A percentile compares a stretch with the other conserved stretches of the same genome.
Conservation (phyloP, 2,797 vertebrate species). For the Octomys mimax region DNA sequence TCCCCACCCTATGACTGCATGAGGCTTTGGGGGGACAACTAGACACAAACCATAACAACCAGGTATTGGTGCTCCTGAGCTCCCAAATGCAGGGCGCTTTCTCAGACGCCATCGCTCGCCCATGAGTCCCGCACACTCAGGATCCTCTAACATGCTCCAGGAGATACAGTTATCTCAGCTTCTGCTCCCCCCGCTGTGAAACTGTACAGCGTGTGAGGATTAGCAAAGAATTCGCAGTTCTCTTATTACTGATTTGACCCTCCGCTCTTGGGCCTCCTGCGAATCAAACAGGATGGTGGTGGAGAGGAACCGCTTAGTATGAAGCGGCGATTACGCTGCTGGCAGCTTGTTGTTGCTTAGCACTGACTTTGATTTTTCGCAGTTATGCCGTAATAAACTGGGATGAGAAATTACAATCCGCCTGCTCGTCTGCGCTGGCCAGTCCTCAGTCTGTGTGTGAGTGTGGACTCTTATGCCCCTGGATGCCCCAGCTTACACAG, state of each 20-base stretch:
- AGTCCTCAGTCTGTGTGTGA: background rate
- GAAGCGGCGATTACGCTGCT: conserved; percentile 10
- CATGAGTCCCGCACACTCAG: background rate
- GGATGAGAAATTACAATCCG: conserved; percentile 44
- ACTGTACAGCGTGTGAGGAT: conserved; percentile 15
- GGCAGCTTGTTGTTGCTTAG: conserved; percentile 7
- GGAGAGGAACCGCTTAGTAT: background rate
- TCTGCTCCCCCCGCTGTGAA: background rate
- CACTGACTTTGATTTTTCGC: conserved; percentile 69
- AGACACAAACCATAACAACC: too few relatives aligned
- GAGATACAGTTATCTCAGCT: conserved; percentile 32
- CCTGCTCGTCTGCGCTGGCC: conserved; percentile 38
- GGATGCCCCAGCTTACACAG: background rate
- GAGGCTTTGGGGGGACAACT: too few relatives aligned
- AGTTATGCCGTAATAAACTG: conserved; percentile 44
- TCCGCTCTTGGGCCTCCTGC: background rate
- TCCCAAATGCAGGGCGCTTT: conserved; percentile 32
- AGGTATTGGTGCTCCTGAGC: conserved; percentile 30
- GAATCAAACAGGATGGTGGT: background rate
- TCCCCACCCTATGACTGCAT: too few relatives aligned
- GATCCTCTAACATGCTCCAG: conserved; percentile 56
- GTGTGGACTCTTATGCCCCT: background rate
- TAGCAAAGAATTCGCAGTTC: conserved; percentile 23
- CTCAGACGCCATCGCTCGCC: background rate
- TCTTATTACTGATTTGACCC: conserved; percentile 4